phyloP scores from a whole-genome alignment of 53 echinoderm and acorn worm genomes.

The Holothuria scabra region DNA sequence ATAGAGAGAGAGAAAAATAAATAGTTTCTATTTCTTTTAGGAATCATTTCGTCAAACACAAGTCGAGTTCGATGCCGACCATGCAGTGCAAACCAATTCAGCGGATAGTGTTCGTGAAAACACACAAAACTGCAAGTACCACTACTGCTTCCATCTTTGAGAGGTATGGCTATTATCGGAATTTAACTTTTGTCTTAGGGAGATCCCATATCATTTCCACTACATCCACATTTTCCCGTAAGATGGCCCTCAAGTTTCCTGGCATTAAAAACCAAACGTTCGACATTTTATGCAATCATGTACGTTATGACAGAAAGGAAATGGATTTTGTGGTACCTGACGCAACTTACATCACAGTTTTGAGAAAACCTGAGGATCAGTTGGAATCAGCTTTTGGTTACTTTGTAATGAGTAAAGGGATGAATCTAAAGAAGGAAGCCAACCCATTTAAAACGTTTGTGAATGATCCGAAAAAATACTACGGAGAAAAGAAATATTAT shows the following conservation, averaged over 20 bases:
- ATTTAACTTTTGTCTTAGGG: conserved; percentile 40
- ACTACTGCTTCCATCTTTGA: conserved; percentile 59
- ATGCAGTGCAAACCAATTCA: background rate
- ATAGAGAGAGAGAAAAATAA: too few relatives aligned
- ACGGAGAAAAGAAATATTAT: background rate
- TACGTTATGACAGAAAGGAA: conserved; percentile 47
- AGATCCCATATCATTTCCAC: conserved; percentile 14
- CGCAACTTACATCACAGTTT: conserved; percentile 64
- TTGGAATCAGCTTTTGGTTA: conserved; percentile 27
- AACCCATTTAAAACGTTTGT: conserved; percentile 23
- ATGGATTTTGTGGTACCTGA: conserved; percentile 42
- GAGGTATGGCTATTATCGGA: conserved; percentile 19
- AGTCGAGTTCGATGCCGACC: background rate
- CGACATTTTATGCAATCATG: conserved; percentile 60
- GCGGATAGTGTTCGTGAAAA: conserved; percentile 58
- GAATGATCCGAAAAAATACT: conserved; percentile 11
- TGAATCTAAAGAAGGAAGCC: background rate
- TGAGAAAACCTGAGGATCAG: conserved; percentile 54
- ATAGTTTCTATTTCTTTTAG: too few relatives aligned
- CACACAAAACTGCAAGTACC: conserved; percentile 74
- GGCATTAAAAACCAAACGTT: background rate
- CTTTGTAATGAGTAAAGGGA: conserved; percentile 19
- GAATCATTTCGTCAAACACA: too few relatives aligned
- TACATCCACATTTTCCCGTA: background rate
- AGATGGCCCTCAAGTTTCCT: conserved; percentile 10